A percentile compares a stretch with the other conserved stretches of the same genome.
Conservation (phyloP, 2,113 vertebrate genomes). For the Euleptes europaea region DNA sequence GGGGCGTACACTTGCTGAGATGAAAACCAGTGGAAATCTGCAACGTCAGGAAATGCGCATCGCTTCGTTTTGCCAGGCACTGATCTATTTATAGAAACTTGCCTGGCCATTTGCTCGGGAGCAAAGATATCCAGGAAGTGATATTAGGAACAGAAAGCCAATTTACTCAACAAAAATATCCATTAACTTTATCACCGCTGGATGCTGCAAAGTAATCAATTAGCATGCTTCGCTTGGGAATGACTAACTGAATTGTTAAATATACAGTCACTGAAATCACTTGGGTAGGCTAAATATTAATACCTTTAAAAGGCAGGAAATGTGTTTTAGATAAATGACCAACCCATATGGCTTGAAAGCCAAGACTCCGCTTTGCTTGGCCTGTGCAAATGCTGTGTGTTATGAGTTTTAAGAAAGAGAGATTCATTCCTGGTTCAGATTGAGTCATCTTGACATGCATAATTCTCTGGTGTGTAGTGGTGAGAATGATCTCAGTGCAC, state of each 20-base stretch:
- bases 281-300: slow-evolving; percentile 53
- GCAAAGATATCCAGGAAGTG: slow-evolving; percentile 60
- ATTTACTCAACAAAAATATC: slow-evolving; percentile 69
- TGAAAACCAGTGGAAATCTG: slow-evolving; percentile 64
- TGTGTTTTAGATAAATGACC: slow-evolving; percentile 47
- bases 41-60: slow-evolving; percentile 67
- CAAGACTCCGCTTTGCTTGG: slow-evolving; percentile 18
- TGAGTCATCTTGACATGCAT: slow-evolving; percentile 13
- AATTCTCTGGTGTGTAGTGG: not conserved
- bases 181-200: slow-evolving; percentile 71
- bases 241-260: slow-evolving; percentile 71
- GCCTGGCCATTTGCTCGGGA: slow-evolving; percentile 57
- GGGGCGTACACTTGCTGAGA: slow-evolving; percentile 64
- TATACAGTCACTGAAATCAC: slow-evolving; percentile 52
- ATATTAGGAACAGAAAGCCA: slow-evolving; percentile 70
- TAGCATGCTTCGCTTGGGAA: slow-evolving; percentile 64
- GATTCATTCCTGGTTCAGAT: slow-evolving; percentile 4
- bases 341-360: slow-evolving; percentile 24
- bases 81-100: slow-evolving; percentile 68
- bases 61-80: slow-evolving; percentile 41
- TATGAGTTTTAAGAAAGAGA: not conserved
- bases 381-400: not conserved
- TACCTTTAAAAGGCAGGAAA: slow-evolving; percentile 44
- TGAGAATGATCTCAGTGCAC: not conserved
- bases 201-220: slow-evolving; percentile 71